Evolutionary conservation across 2,797 vertebrate species (phyloP), one percentile per base, ranked within the genome.

Genomic region (Peromyscus attwateri): DNA sequence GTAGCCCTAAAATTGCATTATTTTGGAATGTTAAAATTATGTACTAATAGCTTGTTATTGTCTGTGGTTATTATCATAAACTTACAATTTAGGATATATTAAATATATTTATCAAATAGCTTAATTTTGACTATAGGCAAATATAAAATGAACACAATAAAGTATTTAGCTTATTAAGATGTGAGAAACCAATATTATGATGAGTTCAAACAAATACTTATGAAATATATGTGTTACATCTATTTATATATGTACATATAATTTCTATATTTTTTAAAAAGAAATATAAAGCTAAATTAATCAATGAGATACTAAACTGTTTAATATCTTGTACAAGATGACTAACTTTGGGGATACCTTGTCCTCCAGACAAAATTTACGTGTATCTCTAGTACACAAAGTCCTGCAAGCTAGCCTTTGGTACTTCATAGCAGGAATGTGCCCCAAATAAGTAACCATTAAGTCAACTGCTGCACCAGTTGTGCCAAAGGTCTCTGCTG

Each of bases 81-180:
- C 10, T 70, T 79, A 62, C 3, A 88, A 52, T 21, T 92, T 94
- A 91, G 5, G 3, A 17, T 23, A 57, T 68, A 5, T 77, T 91
- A 95, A 90, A 88, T 77, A 57, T 68, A 93, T 83, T 64, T 94
- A 40, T 55, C 14, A 77, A 75, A n/a, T 40, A 66, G 25, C 89
- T 94, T 92, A 87, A 57, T 49, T 12, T 66, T 76, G 3, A 62
- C 1, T 71, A 9, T 71, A 60, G 27, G 40, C 6, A 52, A 88
- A 84, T 90, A 14, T 57, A 89, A 92, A 62, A 68, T 52, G 34
- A 95, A 70, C 9, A 64, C 16, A 57, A 3, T 60, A 77, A 96
- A 52, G 43, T 62, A 84, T 73, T 94, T 84, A 92, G 25, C 4
- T 88, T 40, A 62, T 66, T 76, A 66, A 88, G 90, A 79, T 82